Percentiles rank a stretch among this genome's conserved stretches.
Evolutionary conservation across 2,888 invertebrate genomes (phyloP).

Genomic region (Scaptomyza polygonia): DNA sequence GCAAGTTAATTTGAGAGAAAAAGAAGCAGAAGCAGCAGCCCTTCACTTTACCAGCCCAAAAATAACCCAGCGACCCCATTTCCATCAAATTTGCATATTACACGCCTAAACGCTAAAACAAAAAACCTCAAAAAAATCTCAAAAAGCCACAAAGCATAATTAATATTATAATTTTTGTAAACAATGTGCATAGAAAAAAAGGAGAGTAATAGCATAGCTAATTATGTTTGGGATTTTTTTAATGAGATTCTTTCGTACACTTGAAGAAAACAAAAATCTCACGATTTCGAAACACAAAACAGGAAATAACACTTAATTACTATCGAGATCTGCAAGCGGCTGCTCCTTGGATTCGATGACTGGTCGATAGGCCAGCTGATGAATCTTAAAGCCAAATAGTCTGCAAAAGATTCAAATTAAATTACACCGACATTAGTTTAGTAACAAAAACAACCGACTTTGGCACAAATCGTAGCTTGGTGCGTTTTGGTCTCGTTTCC

Average conservation of each 20-base stretch:
- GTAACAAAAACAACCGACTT: no score
- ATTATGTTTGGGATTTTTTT: slow-evolving; percentile 55
- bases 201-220: slow-evolving; percentile 70
- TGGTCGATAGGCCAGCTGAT: slow-evolving; percentile 48
- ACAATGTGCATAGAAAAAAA: slow-evolving; percentile 6
- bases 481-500: slow-evolving; percentile 98
- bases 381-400: slow-evolving; percentile 68
- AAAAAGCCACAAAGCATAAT: slow-evolving; percentile 32
- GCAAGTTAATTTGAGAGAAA: slow-evolving; percentile 32
- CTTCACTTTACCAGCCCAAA: slow-evolving; percentile 45
- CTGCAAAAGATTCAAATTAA: no score
- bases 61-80: slow-evolving; percentile 62
- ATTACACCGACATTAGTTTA: no score
- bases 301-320: slow-evolving; percentile 9
- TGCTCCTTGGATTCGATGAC: slow-evolving; percentile 22
- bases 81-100: slow-evolving; percentile 67
- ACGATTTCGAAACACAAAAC: no score
- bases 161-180: slow-evolving; percentile 15
- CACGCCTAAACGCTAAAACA: slow-evolving; percentile 52
- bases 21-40: slow-evolving; percentile 21
- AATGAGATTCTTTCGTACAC: slow-evolving; percentile 33
- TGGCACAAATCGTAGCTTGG: slow-evolving; percentile 98
- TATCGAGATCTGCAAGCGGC: slow-evolving; percentile 28
- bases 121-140: neutral
- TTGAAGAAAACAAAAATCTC: no score